phyloP scores from a whole-genome alignment of 2,113 vertebrate genomes.

The Dolichallabes microphthalmus region DNA sequence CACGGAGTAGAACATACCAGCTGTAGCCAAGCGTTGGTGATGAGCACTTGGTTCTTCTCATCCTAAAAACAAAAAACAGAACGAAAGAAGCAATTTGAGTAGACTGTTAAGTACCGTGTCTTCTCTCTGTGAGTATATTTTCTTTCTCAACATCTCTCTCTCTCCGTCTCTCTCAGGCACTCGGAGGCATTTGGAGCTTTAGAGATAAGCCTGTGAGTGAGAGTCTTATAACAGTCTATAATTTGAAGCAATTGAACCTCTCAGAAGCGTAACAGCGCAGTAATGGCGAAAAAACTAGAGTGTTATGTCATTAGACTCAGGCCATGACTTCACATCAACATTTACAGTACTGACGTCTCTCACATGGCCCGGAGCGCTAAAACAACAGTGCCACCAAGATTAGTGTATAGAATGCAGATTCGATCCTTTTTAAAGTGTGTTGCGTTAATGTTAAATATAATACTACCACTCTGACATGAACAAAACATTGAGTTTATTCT shows the following conservation, averaged over 20 bases:
- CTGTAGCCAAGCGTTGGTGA: conserved; percentile 87
- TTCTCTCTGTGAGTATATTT: background rate
- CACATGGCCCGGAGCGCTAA: background rate
- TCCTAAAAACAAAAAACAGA: conserved; percentile 68
- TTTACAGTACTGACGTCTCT: background rate
- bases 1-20: conserved; percentile 72
- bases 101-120: background rate
- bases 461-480: too few relatives aligned
- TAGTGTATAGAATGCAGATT: background rate
- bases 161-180: conserved; percentile 12
- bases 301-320: background rate
- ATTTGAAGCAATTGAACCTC: conserved; percentile 37
- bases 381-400: background rate
- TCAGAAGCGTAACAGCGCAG: background rate
- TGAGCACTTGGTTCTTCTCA: conserved; percentile 88
- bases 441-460: too few relatives aligned
- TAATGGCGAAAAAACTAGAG: conserved; percentile 19
- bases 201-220: conserved; percentile 26
- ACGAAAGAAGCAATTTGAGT: background rate
- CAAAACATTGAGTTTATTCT: background rate
- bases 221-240: background rate
- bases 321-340: conserved; percentile 14
- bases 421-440: too few relatives aligned
- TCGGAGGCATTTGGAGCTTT: background rate
- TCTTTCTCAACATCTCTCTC: background rate